These are phyloP conservation scores for Nyctibius bracteatus DNA, from an alignment of 2,113 vertebrate genomes.

Conservation along the genomic window DNA sequence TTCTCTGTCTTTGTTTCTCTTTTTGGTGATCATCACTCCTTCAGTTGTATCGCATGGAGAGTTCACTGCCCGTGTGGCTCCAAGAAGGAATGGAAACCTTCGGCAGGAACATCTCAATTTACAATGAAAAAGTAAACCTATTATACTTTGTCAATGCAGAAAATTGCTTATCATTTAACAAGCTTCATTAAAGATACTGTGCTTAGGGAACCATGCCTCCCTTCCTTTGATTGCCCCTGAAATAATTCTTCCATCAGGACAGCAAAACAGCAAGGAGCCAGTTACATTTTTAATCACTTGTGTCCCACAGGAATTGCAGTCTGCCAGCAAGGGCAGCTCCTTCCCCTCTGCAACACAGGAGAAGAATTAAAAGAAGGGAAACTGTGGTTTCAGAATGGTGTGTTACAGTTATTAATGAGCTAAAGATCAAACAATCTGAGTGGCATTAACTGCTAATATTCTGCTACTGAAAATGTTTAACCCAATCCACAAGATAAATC, in stretches of 20 bases:
- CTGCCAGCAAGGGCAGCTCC: slow-evolving; percentile 12
- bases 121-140: background rate
- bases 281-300: slow-evolving; percentile 37
- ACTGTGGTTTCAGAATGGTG: background rate
- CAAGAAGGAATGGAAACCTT: background rate
- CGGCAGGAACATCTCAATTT: background rate
- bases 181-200: background rate
- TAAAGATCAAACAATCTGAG: background rate
- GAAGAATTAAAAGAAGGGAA: slow-evolving; percentile 1
- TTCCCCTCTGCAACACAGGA: background rate
- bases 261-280: slow-evolving; percentile 35
- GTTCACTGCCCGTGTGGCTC: accelerated
- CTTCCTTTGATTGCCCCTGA: slow-evolving; percentile 5
- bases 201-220: background rate
- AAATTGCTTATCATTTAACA: slow-evolving; percentile 16
- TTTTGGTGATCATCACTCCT: background rate
- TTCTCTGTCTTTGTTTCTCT: background rate
- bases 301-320: background rate
- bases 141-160: background rate
- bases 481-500: background rate
- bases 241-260: slow-evolving; percentile 29
- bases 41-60: accelerated
- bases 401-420: background rate
- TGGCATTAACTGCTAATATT: background rate
- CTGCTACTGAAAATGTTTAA: background rate